Evolutionary conservation across 2,797 vertebrate species (phyloP), one percentile per base, ranked within the genome.

Genomic region (Clamator glandarius): DNA sequence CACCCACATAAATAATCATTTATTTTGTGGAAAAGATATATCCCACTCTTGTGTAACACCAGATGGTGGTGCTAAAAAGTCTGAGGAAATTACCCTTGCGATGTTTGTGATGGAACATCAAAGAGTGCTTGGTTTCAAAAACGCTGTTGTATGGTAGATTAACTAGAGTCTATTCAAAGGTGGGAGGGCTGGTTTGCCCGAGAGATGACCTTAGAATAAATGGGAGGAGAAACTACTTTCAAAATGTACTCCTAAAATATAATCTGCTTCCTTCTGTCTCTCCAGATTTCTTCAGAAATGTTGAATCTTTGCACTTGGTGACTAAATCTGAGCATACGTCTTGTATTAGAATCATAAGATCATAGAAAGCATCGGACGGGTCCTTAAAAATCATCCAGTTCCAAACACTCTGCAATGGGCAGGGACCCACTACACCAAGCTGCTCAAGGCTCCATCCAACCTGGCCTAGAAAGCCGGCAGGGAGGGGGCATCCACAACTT

Each of bases 271-370:
- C 78, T 89, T 64, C 61, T 95, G 82, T 93, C 83, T 86, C 79
- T 91, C n/a, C 64, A 58, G 46, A 75, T 94, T 90, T 78, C 68
- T 91, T 39, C 68, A 92, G 69, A 81, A 85, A 55, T 89, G 58
- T 29, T 74, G 44, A 62, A 23, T 61, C 36, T 51, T 91, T 64
- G 69, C 62, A 86, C 46, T 77, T 61, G 24, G 26, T 91, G 66
- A 51, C 79, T 91, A 69, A 87, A 84, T 57, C 55, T 51, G 23
- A 84, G n/a, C 14, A 67, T 2, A 2, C 12, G n/a, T 81, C 23
- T 90, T 72, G 14, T 73, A 19, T 78, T 87, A 76, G 73, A 44
- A 44, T 44, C 12, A 44, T 44, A 17, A 16, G 18, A 44, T 44
- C 42, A 44, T 44, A 44, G 42, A 44, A 15, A 44, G 15, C 5